Base-by-base conservation (phyloP, 2,797 vertebrate species). In the Myiotriccus ornatus region DNA sequence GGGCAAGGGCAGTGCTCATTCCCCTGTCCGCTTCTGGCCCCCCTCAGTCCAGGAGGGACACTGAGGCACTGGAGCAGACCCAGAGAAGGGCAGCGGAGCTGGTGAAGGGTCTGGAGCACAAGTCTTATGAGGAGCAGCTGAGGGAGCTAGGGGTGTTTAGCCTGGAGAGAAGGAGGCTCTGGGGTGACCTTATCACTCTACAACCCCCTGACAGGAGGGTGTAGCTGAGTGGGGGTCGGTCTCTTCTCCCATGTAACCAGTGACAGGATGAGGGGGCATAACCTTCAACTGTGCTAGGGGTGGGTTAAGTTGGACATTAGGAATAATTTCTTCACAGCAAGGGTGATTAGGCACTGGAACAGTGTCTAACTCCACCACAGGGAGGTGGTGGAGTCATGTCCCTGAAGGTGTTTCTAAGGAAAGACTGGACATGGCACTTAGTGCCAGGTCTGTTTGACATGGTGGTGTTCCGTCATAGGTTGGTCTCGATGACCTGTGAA, bases 211-310 rank as follows among this genome's bases (percentile, higher is more conserved):
- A 46, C 10, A 34, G 37, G 30, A 57, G 25, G 7, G 6, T 34
- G 28, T 39, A 83, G 28, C 32, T 37, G 7, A 14, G 3, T n/a
- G 43, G 17, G 7, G 10, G 1, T 16, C 3, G 2, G 14, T 3
- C 24, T 37, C 6, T 69, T 9, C n/a, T 77, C 37, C 28, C 21
- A 12, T 7, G 17, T 10, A 32, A 39, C 9, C 11, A 69, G 16
- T 35, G 19, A 56, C 44, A 64, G 44, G 7, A 23, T 14, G 17
- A 52, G n/a, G 69, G 37, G 44, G 52, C 10, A 27, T 3, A 32
- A 7, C 30, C 65, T 84, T 39, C 23, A 46, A 25, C 25, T 77
- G 57, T 5, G 10, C n/a, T 57, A 6, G 18, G 22, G 57, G 3
- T 12, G 28, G 7, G 17, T 77, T 20, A 34, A 4, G 12, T 19